Percentiles rank a stretch among this genome's conserved stretches.
phyloP scores from a whole-genome alignment of 2,888 invertebrate species.

The Pterobdella sp. region DNA sequence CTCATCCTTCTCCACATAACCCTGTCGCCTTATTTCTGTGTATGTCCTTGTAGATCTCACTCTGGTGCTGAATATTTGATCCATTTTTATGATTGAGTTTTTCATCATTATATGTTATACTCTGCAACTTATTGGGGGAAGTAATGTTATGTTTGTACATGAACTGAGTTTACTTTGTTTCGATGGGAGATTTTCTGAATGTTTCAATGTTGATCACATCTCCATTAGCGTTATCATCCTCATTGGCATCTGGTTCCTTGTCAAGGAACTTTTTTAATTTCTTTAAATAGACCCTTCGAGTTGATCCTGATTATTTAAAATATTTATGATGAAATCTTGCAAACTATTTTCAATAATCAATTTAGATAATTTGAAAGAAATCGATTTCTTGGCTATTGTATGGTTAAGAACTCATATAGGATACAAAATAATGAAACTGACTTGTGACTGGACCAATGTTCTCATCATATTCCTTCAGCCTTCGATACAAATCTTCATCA shows the following conservation, averaged over 20 bases:
- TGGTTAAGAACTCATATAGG: neutral
- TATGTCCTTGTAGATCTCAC: neutral
- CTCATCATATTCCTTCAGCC: neutral
- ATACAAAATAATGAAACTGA: neutral
- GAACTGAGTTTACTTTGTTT: neutral
- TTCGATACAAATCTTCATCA: conserved; percentile 3
- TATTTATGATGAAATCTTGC: too few relatives aligned
- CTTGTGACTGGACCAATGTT: neutral
- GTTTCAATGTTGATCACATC: too few relatives aligned
- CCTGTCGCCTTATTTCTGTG: neutral
- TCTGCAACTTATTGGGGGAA: too few relatives aligned
- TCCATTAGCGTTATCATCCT: too few relatives aligned
- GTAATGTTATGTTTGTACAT: neutral
- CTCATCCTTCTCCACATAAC: neutral
- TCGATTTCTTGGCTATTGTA: neutral
- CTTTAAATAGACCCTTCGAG: neutral
- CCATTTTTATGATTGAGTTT: neutral
- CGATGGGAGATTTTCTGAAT: too few relatives aligned
- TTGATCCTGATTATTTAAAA: neutral
- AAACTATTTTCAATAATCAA: neutral
- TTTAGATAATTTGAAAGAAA: neutral
- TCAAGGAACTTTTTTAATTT: neutral
- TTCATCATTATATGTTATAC: neutral
- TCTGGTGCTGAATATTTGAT: too few relatives aligned
- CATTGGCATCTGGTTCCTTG: too few relatives aligned